Evolutionary conservation across 2,113 vertebrate species (phyloP).

Genomic region (Cyrtonyx montezumae): DNA sequence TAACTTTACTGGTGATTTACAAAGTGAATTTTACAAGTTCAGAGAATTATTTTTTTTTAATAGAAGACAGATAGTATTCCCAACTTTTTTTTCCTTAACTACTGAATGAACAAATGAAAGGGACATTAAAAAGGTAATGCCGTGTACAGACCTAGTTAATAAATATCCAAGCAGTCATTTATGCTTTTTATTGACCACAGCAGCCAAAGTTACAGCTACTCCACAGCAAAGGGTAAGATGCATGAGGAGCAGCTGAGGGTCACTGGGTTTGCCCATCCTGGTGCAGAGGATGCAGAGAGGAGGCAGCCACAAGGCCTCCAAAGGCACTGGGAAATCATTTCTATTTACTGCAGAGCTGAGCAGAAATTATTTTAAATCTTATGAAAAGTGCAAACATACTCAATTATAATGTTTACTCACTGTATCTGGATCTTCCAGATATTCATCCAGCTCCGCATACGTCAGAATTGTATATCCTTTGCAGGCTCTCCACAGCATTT

Average conservation of each 20-base stretch:
- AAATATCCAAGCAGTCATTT: conserved; percentile 25
- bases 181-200: neutral
- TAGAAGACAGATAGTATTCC: neutral
- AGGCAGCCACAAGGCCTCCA: neutral
- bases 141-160: conserved; percentile 13
- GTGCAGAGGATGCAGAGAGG: neutral
- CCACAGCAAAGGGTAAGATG: neutral
- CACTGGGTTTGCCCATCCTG: neutral
- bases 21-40: neutral
- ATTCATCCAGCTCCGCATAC: conserved; percentile 88
- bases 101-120: neutral
- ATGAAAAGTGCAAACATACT: neutral
- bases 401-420: conserved; percentile 72
- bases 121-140: neutral
- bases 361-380: neutral
- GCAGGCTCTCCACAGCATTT: conserved; percentile 95
- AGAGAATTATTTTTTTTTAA: neutral
- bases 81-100: neutral
- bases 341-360: neutral
- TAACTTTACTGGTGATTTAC: neutral
- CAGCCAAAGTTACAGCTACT: neutral
- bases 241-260: neutral
- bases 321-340: neutral
- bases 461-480: conserved; percentile 96
- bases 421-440: conserved; percentile 88